Conservation (phyloP, 1,140 invertebrate genomes). For the Glossosoma conforme region DNA sequence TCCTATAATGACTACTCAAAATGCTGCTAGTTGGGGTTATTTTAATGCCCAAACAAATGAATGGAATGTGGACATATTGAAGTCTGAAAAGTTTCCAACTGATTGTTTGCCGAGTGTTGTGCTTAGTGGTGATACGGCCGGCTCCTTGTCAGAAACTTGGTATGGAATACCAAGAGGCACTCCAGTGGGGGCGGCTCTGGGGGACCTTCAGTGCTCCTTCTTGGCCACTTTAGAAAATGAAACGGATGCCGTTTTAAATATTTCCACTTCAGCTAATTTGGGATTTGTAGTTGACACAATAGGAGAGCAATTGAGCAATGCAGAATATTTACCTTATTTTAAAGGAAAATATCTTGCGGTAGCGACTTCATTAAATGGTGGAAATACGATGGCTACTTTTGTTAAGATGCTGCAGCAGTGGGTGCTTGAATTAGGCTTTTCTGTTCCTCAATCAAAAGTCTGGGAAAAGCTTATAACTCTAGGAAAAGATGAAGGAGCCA, state of each 20-base stretch:
- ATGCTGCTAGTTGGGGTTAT: slow-evolving; percentile 86
- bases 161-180: slow-evolving; percentile 72
- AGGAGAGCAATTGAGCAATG: slow-evolving; percentile 42
- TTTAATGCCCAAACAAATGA: slow-evolving; percentile 62
- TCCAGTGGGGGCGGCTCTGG: slow-evolving; percentile 68
- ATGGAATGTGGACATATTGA: slow-evolving; percentile 65
- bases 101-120: slow-evolving; percentile 66
- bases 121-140: slow-evolving; percentile 63
- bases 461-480: slow-evolving; percentile 70
- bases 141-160: slow-evolving; percentile 61
- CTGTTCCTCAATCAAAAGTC: slow-evolving; percentile 70
- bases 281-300: slow-evolving; percentile 61
- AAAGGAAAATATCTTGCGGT: slow-evolving; percentile 70
- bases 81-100: slow-evolving; percentile 62
- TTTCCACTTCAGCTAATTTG: slow-evolving; percentile 84
- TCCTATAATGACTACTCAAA: slow-evolving; percentile 76
- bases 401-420: slow-evolving; percentile 79
- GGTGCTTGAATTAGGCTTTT: slow-evolving; percentile 70
- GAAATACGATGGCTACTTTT: slow-evolving; percentile 79
- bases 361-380: slow-evolving; percentile 83
- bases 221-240: slow-evolving; percentile 64
- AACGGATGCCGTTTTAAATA: slow-evolving; percentile 75
- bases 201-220: slow-evolving; percentile 82
- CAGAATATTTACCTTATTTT: slow-evolving; percentile 80
- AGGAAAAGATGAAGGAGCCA: slow-evolving; percentile 51